Evolutionary conservation across 2,888 invertebrate species (phyloP), one percentile per base, ranked within the genome.

Genomic region (Nysson spinosus): DNA sequence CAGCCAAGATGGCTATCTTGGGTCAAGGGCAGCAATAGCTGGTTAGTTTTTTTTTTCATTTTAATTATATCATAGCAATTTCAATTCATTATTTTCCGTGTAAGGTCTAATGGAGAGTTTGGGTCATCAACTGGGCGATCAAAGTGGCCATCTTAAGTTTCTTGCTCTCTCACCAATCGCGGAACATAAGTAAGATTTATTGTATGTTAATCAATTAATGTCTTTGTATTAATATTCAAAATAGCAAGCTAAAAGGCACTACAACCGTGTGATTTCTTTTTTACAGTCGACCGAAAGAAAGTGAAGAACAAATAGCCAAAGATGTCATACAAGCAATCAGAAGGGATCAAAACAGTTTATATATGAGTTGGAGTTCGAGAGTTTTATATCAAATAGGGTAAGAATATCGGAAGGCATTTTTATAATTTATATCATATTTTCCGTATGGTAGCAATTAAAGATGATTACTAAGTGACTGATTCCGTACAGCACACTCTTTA

Each of bases 71-170:
- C 2, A 12, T 40, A 4, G 34, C 4, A n/a, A 30, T 11, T 9
- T n/a, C 11, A 30, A n/a, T 4, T 3, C 11, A 11, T 26, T 35
- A 2, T 3, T 12, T 40, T 28, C 7, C 37, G 3, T 22, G 19
- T 17, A 44, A 87, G 87, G 85, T 44, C 65, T 86, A 0, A 85
- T 85, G 77, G 85, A 82, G 32, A 80, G 79, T 47, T 64, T 87
- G 44, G 75, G 80, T 24, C 71, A 82, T 3, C 74, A 81, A 24
- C 80, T 85, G 42, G 72, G 73, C 46, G 69, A 73, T 19, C 58
- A 68, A 9, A 77, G 63, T 11, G 74, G 72, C 42, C 77, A 74
- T 11, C 72, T 85, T 1, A 83, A 79, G 32, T 86, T 86, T 35
- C 76, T 86, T 30, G 76, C 83, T 0, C 77, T 85, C 11, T 77